Evolutionary conservation across 2,888 invertebrate species (phyloP).

Genomic region (Phalera bucephala): DNA sequence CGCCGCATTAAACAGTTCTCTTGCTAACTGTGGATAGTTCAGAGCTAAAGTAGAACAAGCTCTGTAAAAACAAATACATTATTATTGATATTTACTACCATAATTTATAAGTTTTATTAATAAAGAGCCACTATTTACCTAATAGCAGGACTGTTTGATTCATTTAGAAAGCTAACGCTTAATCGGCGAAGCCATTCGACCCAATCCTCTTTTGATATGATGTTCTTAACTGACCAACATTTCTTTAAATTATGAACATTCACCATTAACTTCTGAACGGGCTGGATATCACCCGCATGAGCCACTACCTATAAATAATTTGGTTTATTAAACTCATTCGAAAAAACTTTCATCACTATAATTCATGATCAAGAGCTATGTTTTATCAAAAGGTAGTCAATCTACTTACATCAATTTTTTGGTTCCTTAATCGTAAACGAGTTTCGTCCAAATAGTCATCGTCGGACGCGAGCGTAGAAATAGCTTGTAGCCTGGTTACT

Average conservation of each 20-base stretch:
- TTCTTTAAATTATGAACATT: constrained; percentile 91
- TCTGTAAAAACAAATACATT: constrained; percentile 56
- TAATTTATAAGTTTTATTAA: neutral
- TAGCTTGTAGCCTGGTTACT: constrained; percentile 88
- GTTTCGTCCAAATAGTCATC: constrained; percentile 87
- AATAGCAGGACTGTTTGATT: constrained; percentile 97
- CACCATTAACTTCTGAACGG: constrained; percentile 90
- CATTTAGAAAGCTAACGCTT: constrained; percentile 95
- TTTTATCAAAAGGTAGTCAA: neutral
- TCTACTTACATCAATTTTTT: constrained; percentile 87
- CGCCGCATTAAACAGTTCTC: constrained; percentile 98
- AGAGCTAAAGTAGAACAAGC: constrained; percentile 96
- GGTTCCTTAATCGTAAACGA: constrained; percentile 85
- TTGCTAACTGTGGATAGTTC: constrained; percentile 95
- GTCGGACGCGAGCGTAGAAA: constrained; percentile 90
- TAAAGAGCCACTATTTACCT: constrained; percentile 60
- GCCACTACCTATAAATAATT: constrained; percentile 49
- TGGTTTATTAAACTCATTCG: neutral
- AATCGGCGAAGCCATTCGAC: constrained; percentile 96
- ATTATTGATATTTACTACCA: neutral
- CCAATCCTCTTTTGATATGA: constrained; percentile 99
- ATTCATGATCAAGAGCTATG: too few relatives aligned
- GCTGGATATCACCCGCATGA: constrained; percentile 71
- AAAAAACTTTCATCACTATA: neutral
- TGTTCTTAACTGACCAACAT: constrained; percentile 93